phyloP scores from a whole-genome alignment of 92 coral and sea anemone genomes.

The Micromussa lordhowensis region DNA sequence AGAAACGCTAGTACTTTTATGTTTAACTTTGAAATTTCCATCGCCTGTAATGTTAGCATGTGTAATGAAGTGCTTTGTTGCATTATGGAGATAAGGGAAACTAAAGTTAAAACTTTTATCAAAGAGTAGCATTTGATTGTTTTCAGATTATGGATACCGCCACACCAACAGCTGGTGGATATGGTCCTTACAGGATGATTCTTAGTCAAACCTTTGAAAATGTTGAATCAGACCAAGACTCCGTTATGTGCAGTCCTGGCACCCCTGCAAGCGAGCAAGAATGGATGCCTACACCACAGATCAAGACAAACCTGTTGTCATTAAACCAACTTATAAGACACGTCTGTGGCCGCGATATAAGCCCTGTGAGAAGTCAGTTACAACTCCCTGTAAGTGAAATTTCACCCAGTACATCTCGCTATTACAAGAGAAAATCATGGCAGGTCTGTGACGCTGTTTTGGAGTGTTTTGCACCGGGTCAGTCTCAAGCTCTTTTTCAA shows the following conservation, averaged over 20 bases:
- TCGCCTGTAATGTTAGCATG: no score
- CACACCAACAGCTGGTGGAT: background rate
- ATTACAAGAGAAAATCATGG: slow-evolving; percentile 56
- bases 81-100: no score
- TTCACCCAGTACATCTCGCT: slow-evolving; percentile 41
- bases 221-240: background rate
- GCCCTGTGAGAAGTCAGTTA: slow-evolving; percentile 52
- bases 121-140: background rate
- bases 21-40: no score
- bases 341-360: slow-evolving; percentile 51
- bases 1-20: no score
- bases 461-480: slow-evolving; percentile 53
- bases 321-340: slow-evolving; percentile 26
- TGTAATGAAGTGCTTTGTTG: no score
- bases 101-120: no score
- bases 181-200: background rate
- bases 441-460: slow-evolving; percentile 38
- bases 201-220: background rate
- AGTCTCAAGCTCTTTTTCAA: slow-evolving; percentile 15
- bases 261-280: slow-evolving; percentile 29
- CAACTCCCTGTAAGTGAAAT: slow-evolving; percentile 29
- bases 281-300: slow-evolving; percentile 54
- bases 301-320: slow-evolving; percentile 37
- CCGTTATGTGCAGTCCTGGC: slow-evolving; percentile 25
- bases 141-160: no score